Evolutionary conservation across 2,113 vertebrate species (phyloP).

Genomic region (Oreochromis niloticus): DNA sequence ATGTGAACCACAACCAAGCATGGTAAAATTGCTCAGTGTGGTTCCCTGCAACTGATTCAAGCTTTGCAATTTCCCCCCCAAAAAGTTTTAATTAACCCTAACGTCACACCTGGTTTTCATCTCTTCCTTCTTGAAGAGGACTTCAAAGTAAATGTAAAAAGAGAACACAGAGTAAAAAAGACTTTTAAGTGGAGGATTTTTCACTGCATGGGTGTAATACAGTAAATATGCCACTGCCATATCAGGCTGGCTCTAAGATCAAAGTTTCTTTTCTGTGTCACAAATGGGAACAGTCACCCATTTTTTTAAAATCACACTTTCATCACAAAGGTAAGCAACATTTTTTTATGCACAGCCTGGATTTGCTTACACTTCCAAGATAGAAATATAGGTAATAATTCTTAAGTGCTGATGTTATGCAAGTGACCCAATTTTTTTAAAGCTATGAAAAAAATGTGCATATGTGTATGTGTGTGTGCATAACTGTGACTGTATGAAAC

Average conservation of each 20-base stretch:
- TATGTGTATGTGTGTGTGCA: background rate
- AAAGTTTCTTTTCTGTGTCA: conserved; percentile 8
- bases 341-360: background rate
- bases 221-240: background rate
- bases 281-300: background rate
- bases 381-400: background rate
- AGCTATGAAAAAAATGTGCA: background rate
- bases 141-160: background rate
- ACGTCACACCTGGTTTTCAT: background rate
- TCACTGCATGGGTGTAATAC: background rate
- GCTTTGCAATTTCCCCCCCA: rapidly evolving
- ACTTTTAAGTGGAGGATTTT: background rate
- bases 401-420: background rate
- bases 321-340: background rate
- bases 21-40: background rate
- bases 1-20: background rate
- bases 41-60: background rate
- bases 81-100: background rate
- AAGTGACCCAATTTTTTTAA: background rate
- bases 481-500: background rate
- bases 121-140: background rate
- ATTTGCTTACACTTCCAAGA: background rate
- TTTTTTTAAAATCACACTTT: background rate
- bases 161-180: background rate
- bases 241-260: conserved; percentile 3